Conservation (phyloP, 1,140 invertebrate species). For the Anastrepha obliqua region DNA sequence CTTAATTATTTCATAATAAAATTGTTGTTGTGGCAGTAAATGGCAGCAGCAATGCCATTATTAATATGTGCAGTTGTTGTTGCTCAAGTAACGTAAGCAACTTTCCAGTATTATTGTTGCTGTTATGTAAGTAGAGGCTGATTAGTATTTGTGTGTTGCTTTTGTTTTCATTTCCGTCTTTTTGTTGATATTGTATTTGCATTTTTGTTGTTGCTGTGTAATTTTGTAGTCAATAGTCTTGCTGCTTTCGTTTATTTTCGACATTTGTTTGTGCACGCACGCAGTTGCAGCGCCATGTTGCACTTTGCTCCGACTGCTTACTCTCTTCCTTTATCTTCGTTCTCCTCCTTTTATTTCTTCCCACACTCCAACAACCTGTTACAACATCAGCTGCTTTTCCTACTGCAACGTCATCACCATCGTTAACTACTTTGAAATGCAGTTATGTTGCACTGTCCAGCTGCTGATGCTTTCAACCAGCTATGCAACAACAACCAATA, state of each 20-base stretch:
- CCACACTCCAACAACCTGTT: background rate
- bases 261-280: background rate
- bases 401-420: background rate
- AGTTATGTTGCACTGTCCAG: slow-evolving; percentile 30
- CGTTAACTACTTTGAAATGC: slow-evolving; percentile 10
- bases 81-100: background rate
- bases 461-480: background rate
- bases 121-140: background rate
- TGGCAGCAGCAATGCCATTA: background rate
- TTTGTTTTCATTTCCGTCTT: slow-evolving; percentile 6
- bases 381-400: background rate
- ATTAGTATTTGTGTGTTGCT: background rate
- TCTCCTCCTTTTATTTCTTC: no score
- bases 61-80: background rate
- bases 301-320: background rate
- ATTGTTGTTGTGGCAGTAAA: background rate
- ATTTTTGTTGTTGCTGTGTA: background rate
- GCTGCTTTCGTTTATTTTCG: slow-evolving; percentile 7
- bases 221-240: no score
- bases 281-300: slow-evolving; percentile 24
- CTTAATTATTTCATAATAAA: no score
- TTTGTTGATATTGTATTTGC: background rate
- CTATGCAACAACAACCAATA: background rate
- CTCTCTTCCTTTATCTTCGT: background rate
- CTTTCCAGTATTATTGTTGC: background rate